These are phyloP conservation scores for Drosophila flavopinicola DNA, from an alignment of 2,888 invertebrate species.

Conservation along the genomic window DNA sequence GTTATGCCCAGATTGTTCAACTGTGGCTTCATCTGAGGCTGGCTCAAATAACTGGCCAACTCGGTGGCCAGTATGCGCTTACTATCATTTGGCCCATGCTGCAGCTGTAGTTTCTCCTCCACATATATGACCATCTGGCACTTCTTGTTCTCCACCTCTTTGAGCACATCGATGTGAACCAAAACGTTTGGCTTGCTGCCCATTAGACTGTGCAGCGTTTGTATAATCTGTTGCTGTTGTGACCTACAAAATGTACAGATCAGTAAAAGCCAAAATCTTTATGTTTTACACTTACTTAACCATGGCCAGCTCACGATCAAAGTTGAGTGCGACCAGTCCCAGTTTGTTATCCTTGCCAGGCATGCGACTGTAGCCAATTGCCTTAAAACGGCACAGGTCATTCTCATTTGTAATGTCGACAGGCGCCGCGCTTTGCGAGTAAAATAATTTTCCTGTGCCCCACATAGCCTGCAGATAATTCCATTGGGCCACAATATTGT, in stretches of 20 bases:
- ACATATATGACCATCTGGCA: constrained; percentile 91
- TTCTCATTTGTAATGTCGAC: constrained; percentile 95
- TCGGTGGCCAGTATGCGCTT: constrained; percentile 90
- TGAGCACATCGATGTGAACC: constrained; percentile 91
- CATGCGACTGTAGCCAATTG: constrained; percentile 95
- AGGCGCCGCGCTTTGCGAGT: constrained; percentile 89
- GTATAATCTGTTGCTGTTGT: constrained; percentile 89
- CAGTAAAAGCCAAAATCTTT: not conserved
- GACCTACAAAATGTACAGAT: constrained; percentile 84
- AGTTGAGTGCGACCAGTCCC: constrained; percentile 93
- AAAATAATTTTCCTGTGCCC: constrained; percentile 90
- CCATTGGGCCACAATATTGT: constrained; percentile 96
- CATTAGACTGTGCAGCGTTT: constrained; percentile 88
- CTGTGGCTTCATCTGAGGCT: constrained; percentile 89
- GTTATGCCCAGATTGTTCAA: constrained; percentile 90
- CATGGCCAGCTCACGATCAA: constrained; percentile 92
- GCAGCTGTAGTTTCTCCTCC: constrained; percentile 87
- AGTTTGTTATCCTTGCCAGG: constrained; percentile 95
- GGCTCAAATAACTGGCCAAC: constrained; percentile 89
- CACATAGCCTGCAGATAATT: constrained; percentile 93
- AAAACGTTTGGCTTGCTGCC: constrained; percentile 94
- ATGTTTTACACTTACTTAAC: constrained; percentile 86
- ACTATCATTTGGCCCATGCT: constrained; percentile 86
- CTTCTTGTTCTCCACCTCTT: constrained; percentile 91
- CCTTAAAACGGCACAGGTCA: constrained; percentile 96